Base-by-base conservation (phyloP, 2,797 vertebrate species). In the Limosa lapponica region DNA sequence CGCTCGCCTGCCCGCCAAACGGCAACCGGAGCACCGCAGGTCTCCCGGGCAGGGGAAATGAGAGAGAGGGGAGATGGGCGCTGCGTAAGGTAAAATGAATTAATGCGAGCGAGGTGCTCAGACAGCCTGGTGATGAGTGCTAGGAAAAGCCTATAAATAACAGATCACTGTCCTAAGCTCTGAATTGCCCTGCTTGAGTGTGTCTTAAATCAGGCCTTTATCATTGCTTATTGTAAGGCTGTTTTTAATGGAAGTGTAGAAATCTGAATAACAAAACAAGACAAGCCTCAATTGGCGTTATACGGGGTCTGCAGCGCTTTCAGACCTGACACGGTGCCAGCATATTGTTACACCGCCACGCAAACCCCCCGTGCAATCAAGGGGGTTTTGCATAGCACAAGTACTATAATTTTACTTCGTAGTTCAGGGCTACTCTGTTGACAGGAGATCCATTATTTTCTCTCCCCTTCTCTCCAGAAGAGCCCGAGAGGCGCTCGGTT, bases 211-310 rank as follows among this genome's bases (percentile, higher is more conserved):
- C 92, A 92, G 86, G 70, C 91, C 87, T 91, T 52, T 93, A 96
- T 94, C 73, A 85, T 44, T 82, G 89, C 82, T 94, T 96, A 95
- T 77, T 93, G 91, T 72, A 87, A 87, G 91, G 66, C 88, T 82
- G 95, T 87, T 96, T 96, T 95, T 95, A 96, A 95, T 94, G 92
- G 90, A 82, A 94, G 95, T 77, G 95, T 90, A 82, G 93, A 95
- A 96, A 96, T 94, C 93, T 95, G 90, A 97, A 97, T 97, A 95
- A 97, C 96, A 97, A 97, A 96, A 95, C 96, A 78, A 93, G 91
- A 77, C 95, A 87, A 96, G 92, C 93, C 82, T 94, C 94, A 65
- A 46, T 93, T 52, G 91, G 93, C 93, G 82, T 97, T 90, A 87
- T 34, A 78, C 73, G 39, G 93, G 80, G 92, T 77, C 94, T 81